Conservation (phyloP, 1,140 invertebrate genomes). For the Drosophila kepulauana region DNA sequence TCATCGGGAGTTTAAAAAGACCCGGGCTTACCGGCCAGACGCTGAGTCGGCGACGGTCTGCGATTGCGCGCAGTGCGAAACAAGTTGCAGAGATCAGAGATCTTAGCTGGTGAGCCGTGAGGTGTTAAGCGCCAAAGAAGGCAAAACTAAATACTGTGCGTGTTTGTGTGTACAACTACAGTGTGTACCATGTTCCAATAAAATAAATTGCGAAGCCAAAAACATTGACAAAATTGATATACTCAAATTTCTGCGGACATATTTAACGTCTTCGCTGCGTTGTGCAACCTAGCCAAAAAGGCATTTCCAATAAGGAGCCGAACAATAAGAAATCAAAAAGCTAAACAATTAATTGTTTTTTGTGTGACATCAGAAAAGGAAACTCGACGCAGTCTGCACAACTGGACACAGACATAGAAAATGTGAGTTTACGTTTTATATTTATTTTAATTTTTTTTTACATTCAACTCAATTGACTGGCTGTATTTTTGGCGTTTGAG, state of each 20-base stretch:
- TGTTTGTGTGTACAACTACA: constrained; percentile 26
- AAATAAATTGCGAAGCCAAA: constrained; percentile 7
- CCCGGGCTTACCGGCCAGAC: constrained; percentile 52
- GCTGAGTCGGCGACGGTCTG: constrained; percentile 75
- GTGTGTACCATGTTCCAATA: constrained; percentile 22
- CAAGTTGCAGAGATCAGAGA: constrained; percentile 38
- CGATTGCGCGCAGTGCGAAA: constrained; percentile 78
- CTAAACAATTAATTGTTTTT: constrained; percentile 48
- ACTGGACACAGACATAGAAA: constrained; percentile 36
- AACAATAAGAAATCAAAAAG: constrained; percentile 14
- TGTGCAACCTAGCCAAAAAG: constrained; percentile 43
- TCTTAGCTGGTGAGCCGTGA: constrained; percentile 30
- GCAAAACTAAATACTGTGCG: constrained; percentile 36
- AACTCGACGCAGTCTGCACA: constrained; percentile 38
- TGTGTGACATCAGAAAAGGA: constrained; percentile 60
- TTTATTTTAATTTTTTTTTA: constrained; percentile 41
- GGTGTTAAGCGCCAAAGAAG: constrained; percentile 33
- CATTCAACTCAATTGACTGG: constrained; percentile 26
- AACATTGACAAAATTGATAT: constrained; percentile 23
- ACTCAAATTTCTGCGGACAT: constrained; percentile 20
- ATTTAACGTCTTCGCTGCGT: constrained; percentile 27
- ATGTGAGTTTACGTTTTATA: constrained; percentile 58
- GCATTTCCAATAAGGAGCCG: constrained; percentile 59
- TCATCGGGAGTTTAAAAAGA: constrained; percentile 65
- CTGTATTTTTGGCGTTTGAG: constrained; percentile 64